A percentile compares a stretch with the other conserved stretches of the same genome.
Conservation (phyloP, 2,888 invertebrate genomes). For the Nomada flava region DNA sequence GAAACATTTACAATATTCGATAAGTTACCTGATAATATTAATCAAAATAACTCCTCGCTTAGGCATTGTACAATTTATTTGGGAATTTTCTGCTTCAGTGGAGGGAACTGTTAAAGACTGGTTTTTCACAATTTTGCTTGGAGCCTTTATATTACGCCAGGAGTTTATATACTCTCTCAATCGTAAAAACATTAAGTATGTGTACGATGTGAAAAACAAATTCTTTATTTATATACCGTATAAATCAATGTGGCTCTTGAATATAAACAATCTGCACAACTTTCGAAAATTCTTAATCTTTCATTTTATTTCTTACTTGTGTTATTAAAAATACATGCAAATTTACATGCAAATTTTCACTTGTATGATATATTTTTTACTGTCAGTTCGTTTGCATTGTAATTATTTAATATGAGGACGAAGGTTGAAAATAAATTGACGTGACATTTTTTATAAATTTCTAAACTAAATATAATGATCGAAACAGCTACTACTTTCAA, state of each 20-base stretch:
- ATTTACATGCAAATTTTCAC: background rate
- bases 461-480: background rate
- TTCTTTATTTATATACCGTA: background rate
- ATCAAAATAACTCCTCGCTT: slow-evolving; percentile 75
- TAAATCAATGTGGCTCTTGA: background rate
- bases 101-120: slow-evolving; percentile 73
- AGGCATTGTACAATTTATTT: slow-evolving; percentile 70
- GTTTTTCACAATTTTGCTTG: slow-evolving; percentile 71
- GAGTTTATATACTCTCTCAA: slow-evolving; percentile 79
- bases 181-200: slow-evolving; percentile 81
- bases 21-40: slow-evolving; percentile 78
- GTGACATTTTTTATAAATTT: background rate
- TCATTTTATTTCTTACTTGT: slow-evolving; percentile 3
- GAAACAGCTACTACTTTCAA: background rate
- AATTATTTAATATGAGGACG: background rate
- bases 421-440: slow-evolving; percentile 5
- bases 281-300: background rate
- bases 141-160: slow-evolving; percentile 79
- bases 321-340: background rate
- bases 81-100: slow-evolving; percentile 66
- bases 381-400: background rate
- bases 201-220: slow-evolving; percentile 47
- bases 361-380: background rate
- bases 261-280: background rate
- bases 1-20: slow-evolving; percentile 1